Base-by-base conservation (phyloP, 2,888 invertebrate species). In the Rotaria magnacalcarata region DNA sequence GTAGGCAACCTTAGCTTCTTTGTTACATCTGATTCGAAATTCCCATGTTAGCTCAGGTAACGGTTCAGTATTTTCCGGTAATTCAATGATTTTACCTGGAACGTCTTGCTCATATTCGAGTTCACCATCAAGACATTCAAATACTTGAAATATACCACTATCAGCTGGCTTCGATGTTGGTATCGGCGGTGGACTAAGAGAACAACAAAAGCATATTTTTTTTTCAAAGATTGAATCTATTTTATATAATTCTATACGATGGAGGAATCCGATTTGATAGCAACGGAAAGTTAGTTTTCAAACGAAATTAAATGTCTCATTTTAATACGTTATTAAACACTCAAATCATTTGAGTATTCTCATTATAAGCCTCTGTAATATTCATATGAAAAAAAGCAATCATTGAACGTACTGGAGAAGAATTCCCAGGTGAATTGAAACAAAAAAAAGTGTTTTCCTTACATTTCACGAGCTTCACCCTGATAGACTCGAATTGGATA, bases 1-100 rank as follows among this genome's bases (percentile, higher is more conserved):
- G 90, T 98, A 99, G 91, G 96, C 97, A 89, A 99, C 95, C 90
- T 96, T 96, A 4, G 95, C 96, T 88, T 96, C 96, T 92, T 96
- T 96, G 0, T 96, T 95, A 90, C 96, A 96, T 91, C 88, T 88
- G 88, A 88, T 88, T 56, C 80, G 80, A 80, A 80, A n/a, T 80
- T 80, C 80, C 80, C 80, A 80, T 80, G 14, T 10, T 47, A 47
- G 14, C 1, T 80, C 80, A 11, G 80, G 80, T 80, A 47, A 6
- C 6, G 67, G 67, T 67, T 41, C 67, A 19, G 34, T 27, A 67
- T 34, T 47, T n/a, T 80, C 67, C 34, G 34, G 2, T 19, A 14
- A 19, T 67, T 67, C 67, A 34, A 34, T 80, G 11, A 47, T 14
- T 80, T 80, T 85, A 43, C 86, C 85, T 14, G 86, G 86, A 19